phyloP scores from a whole-genome alignment of 64 coral and sea anemone species.

The Pocillopora damicornis region DNA sequence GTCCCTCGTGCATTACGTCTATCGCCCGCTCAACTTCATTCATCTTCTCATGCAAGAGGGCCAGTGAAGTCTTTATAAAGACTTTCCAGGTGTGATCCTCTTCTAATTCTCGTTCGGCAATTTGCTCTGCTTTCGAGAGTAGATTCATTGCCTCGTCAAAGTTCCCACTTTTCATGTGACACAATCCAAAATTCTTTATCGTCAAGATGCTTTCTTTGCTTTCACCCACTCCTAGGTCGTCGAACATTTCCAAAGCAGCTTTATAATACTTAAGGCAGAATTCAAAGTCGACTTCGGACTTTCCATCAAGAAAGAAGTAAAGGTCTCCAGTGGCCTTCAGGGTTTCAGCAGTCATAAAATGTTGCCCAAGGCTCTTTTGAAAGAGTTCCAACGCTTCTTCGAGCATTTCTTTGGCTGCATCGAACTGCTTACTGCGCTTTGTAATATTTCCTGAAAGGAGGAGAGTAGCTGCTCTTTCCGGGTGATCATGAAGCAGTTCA shows the following conservation, averaged over 20 bases:
- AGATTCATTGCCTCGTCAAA: constrained; percentile 10
- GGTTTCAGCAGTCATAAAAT: constrained; percentile 24
- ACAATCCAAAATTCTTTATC: constrained; percentile 19
- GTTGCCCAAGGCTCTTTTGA: not conserved
- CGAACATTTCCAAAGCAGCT: constrained; percentile 12
- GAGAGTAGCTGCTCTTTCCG: not conserved
- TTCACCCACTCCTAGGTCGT: not conserved
- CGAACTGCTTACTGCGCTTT: not conserved
- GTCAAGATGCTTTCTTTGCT: constrained; percentile 21
- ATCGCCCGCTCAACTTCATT: not conserved
- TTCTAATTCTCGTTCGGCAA: constrained; percentile 19
- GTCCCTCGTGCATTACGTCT: not conserved
- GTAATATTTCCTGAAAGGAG: not conserved
- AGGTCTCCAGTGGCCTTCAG: constrained; percentile 31
- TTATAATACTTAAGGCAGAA: not conserved
- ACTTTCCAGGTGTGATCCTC: constrained; percentile 30
- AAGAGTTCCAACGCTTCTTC: constrained; percentile 5
- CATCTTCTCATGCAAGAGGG: not conserved
- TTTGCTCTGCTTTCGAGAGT: not conserved
- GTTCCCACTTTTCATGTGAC: not conserved
- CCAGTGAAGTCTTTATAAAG: constrained; percentile 9
- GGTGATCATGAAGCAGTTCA: not conserved
- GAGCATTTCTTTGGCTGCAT: constrained; percentile 16
- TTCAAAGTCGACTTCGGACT: not conserved
- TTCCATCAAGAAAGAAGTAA: not conserved